Conservation (phyloP, 2,888 invertebrate species). For the Aporophyla lueneburgensis region DNA sequence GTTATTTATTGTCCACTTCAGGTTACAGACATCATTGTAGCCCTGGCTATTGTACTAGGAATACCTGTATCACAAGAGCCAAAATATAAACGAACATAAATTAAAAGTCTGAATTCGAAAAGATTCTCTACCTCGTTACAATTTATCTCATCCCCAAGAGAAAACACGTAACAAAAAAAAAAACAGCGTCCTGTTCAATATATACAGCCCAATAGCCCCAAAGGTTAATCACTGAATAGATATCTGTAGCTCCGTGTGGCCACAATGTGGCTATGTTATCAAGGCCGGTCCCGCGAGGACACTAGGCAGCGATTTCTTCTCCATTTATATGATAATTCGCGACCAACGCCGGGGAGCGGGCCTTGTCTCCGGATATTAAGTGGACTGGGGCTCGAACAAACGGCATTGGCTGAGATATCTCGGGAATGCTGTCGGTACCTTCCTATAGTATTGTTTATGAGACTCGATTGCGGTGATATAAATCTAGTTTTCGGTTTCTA, state of each 20-base stretch:
- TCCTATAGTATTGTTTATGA: conserved; percentile 39
- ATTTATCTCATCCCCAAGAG: conserved; percentile 9
- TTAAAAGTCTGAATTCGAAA: background rate
- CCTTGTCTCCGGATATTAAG: conserved; percentile 72
- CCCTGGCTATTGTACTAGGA: no score
- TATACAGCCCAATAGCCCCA: conserved; percentile 31
- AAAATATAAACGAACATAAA: background rate
- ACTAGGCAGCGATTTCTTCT: conserved; percentile 67
- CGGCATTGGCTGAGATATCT: conserved; percentile 55
- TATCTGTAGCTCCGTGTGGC: conserved; percentile 32
- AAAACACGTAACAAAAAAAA: conserved; percentile 19
- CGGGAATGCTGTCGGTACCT: conserved; percentile 38
- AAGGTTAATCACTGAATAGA: conserved; percentile 60
- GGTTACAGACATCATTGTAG: no score
- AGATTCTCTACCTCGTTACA: background rate
- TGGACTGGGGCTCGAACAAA: conserved; percentile 58
- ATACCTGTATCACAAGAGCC: no score
- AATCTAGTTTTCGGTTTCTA: conserved; percentile 8
- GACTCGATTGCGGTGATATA: conserved; percentile 24
- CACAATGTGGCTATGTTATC: conserved; percentile 51
- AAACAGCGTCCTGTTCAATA: conserved; percentile 31
- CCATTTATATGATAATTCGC: conserved; percentile 79
- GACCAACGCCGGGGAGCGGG: conserved; percentile 49
- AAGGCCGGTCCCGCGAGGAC: conserved; percentile 63
- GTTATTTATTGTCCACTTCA: no score